Percentiles rank a stretch among this genome's conserved stretches.
phyloP scores from a whole-genome alignment of 1,140 invertebrate genomes.

The Chymomyza costata region DNA sequence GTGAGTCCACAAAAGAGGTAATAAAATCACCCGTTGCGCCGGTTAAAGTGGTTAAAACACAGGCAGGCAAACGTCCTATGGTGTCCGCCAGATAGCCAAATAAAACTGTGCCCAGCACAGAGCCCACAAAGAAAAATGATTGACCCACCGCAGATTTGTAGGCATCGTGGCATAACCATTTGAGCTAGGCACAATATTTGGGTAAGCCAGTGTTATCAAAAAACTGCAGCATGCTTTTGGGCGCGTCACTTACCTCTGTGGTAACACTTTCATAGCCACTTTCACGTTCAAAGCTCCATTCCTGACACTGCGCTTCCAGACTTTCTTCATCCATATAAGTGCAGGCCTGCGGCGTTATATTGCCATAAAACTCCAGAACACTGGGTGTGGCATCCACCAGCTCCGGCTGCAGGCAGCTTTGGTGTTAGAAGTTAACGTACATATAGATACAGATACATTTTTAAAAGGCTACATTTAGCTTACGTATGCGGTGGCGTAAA shows the following conservation, averaged over 20 bases:
- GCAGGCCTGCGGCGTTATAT: background rate
- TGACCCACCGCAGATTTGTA: constrained; percentile 78
- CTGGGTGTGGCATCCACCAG: constrained; percentile 14
- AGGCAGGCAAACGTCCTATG: constrained; percentile 78
- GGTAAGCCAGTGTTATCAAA: constrained; percentile 18
- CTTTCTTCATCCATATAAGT: constrained; percentile 6
- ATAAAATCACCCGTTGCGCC: constrained; percentile 77
- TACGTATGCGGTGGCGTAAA: constrained; percentile 76
- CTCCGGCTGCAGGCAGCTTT: constrained; percentile 9
- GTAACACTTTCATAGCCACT: constrained; percentile 77
- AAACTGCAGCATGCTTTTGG: constrained; percentile 37
- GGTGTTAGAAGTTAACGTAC: constrained; percentile 9
- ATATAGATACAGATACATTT: too few species aligned
- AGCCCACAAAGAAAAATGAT: constrained; percentile 79
- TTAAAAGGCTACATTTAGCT: background rate
- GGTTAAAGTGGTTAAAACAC: constrained; percentile 77
- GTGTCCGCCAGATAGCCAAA: constrained; percentile 79
- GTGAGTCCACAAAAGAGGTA: constrained; percentile 76
- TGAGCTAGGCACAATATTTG: constrained; percentile 72
- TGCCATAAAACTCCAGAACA: constrained; percentile 3
- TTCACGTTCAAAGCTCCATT: constrained; percentile 76
- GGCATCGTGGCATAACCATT: constrained; percentile 79
- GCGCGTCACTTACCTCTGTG: constrained; percentile 76
- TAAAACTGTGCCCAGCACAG: constrained; percentile 77
- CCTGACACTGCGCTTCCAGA: constrained; percentile 45